Percentiles rank a stretch among this genome's conserved stretches.
Conservation (phyloP, 1,140 invertebrate genomes). For the Lepidurus packardi region DNA sequence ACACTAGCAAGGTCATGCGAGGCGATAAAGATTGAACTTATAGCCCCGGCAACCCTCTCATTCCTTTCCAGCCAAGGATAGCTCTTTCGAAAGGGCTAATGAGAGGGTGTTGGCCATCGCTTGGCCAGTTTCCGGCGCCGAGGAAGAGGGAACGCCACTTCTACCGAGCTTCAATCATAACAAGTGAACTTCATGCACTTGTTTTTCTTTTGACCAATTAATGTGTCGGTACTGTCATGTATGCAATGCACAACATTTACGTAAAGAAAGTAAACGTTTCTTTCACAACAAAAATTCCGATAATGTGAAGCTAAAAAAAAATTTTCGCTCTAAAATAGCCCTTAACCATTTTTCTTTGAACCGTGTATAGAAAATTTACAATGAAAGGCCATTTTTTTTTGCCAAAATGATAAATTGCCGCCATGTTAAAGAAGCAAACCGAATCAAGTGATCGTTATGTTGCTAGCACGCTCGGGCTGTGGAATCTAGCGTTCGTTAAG, state of each 20-base stretch:
- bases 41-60: neutral
- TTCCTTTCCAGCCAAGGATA: neutral
- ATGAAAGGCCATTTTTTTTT: neutral
- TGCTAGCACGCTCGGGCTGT: neutral
- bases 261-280: too few relatives aligned
- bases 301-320: too few relatives aligned
- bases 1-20: slow-evolving; percentile 13
- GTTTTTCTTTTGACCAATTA: too few relatives aligned
- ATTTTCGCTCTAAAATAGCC: too few relatives aligned
- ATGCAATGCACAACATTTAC: too few relatives aligned
- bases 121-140: slow-evolving; percentile 20
- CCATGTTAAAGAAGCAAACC: neutral
- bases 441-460: neutral
- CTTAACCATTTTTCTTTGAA: too few relatives aligned
- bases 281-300: too few relatives aligned
- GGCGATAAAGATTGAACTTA: slow-evolving; percentile 19
- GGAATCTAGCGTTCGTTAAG: slow-evolving; percentile 6
- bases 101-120: slow-evolving; percentile 20
- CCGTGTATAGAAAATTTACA: too few relatives aligned
- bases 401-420: neutral
- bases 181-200: neutral
- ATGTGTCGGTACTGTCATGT: too few relatives aligned
- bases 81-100: slow-evolving; percentile 4
- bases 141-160: neutral
- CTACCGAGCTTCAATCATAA: neutral